phyloP scores from a whole-genome alignment of 2,113 vertebrate genomes.

The Pangasianodon hypophthalmus region DNA sequence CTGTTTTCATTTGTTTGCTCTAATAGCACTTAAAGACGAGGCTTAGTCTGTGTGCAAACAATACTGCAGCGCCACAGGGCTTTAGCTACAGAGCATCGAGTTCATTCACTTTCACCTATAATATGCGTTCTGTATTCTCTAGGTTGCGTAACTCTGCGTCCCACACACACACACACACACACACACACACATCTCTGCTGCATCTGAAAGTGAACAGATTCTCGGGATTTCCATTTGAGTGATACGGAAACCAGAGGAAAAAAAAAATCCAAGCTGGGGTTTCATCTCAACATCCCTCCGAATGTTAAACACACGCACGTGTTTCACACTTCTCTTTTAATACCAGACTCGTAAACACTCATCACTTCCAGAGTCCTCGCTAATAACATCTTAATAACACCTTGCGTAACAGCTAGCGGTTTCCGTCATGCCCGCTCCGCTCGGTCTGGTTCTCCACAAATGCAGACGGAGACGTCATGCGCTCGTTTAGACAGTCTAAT shows the following conservation, averaged over 20 bases:
- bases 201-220: background rate
- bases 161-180: conserved; percentile 4
- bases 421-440: background rate
- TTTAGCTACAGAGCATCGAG: background rate
- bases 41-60: background rate
- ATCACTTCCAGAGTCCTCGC: background rate
- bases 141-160: conserved; percentile 22
- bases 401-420: background rate
- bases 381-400: background rate
- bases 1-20: background rate
- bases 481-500: background rate
- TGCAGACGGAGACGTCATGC: conserved; percentile 13
- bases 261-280: background rate
- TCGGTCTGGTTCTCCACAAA: background rate
- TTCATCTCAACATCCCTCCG: background rate
- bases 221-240: background rate
- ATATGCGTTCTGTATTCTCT: background rate
- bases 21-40: background rate
- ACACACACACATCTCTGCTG: background rate
- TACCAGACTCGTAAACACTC: background rate
- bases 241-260: background rate
- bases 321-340: too few relatives aligned
- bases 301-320: background rate
- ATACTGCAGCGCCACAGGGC: background rate
- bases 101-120: conserved; percentile 42